Conservation (phyloP, 2,797 vertebrate genomes). For the Spea hammondii region DNA sequence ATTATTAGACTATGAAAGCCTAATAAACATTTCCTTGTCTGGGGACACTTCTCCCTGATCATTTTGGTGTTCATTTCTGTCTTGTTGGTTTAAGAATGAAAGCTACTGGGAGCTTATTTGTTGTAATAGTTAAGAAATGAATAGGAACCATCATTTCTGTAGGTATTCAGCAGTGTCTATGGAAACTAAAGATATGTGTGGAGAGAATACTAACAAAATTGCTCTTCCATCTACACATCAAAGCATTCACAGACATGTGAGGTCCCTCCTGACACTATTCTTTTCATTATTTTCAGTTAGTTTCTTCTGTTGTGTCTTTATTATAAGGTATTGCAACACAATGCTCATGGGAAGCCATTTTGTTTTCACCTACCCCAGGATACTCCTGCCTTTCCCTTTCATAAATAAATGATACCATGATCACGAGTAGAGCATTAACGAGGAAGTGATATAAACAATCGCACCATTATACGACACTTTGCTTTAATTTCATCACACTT, state of each 20-base stretch:
- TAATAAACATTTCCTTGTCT: background rate
- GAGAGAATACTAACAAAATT: background rate
- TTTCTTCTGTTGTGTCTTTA: too few relatives aligned
- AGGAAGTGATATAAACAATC: background rate
- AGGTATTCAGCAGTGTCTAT: background rate
- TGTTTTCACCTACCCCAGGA: background rate
- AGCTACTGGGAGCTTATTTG: conserved; percentile 26
- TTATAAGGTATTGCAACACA: too few relatives aligned
- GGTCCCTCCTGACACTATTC: background rate
- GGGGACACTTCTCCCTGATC: conserved; percentile 7
- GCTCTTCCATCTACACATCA: background rate
- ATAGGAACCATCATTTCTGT: conserved; percentile 25
- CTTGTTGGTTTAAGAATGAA: conserved; percentile 1
- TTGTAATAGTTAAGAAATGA: conserved; percentile 16
- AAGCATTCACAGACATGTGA: background rate
- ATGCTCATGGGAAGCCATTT: background rate
- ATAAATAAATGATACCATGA: background rate
- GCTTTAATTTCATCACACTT: background rate
- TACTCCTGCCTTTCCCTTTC: background rate
- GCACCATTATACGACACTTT: background rate
- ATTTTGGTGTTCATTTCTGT: conserved; percentile 1
- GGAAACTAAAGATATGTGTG: conserved; percentile 4
- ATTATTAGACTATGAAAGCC: too few relatives aligned
- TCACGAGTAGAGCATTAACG: background rate
- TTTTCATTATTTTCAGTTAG: too few relatives aligned